Evolutionary conservation across 2,113 vertebrate species (phyloP), one percentile per base, ranked within the genome.

Genomic region (Pipa parva): DNA sequence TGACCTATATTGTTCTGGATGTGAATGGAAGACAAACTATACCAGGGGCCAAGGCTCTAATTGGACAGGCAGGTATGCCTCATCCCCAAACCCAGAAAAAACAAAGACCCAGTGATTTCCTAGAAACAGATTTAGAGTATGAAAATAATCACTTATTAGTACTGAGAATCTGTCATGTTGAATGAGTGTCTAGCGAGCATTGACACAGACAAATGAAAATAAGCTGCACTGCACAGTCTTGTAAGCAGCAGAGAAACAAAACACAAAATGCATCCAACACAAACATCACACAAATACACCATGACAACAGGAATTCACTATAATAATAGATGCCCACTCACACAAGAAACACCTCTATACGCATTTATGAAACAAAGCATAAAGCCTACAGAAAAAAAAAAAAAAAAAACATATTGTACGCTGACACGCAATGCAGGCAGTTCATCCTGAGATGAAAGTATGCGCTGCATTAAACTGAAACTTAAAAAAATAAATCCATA

Each of bases 121-220:
- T 76, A 59, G 55, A 61, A 72, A 54, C 25, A 72, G 71, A 52
- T 3, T 59, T 37, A 45, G 22, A 46, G 42, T 1, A 17, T 28
- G n/a, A 1, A 77, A 56, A 61, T 65, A 54, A 73, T 63, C 9
- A 0, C 37, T 21, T 21, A 65, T 59, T 74, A 73, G 29, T 31
- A 25, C 0, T 0, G 12, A 37, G 22, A 29, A 74, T 64, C 56
- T 75, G 52, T 72, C 74, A 63, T 63, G 68, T 33, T 1, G 63
- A 61, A 72, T 72, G 21, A 56, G 33, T 63, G 22, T 46, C 39
- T 18, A 7, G 39, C 13, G 15, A 45, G 39, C 42, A 46, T 13
- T 20, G 42, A 20, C 17, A 17, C 3, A 46, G 42, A 46, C 15
- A 46, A 13, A 46, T 17, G 42, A 17, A 46, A 46, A 46, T 46